Evolutionary conservation across 1,140 invertebrate species (phyloP).

Genomic region (Drosophila eugracilis): DNA sequence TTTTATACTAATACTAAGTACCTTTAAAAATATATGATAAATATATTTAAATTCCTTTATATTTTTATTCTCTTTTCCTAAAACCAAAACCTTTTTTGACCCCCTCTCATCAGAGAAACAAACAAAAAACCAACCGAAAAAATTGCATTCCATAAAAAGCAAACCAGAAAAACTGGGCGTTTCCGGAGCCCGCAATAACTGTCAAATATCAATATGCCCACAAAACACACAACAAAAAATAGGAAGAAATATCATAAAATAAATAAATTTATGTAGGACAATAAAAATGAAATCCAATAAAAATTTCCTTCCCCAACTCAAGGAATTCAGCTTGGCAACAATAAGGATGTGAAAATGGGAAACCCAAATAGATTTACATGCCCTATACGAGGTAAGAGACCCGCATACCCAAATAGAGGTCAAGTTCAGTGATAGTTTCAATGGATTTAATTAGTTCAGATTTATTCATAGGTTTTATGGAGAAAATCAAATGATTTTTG

Average conservation of each 20-base stretch:
- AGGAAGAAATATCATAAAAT: slow-evolving; percentile 61
- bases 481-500: slow-evolving; percentile 33
- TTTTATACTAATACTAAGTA: too few relatives aligned
- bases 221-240: slow-evolving; percentile 25
- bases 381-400: slow-evolving; percentile 5
- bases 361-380: slow-evolving; percentile 45
- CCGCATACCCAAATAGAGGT: slow-evolving; percentile 55
- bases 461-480: slow-evolving; percentile 27
- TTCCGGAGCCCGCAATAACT: slow-evolving; percentile 69
- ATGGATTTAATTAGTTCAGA: slow-evolving; percentile 46
- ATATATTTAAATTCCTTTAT: background rate
- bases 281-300: slow-evolving; percentile 78
- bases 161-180: slow-evolving; percentile 71
- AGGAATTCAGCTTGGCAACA: slow-evolving; percentile 32
- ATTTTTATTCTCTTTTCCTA: too few relatives aligned
- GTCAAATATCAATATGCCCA: slow-evolving; percentile 71
- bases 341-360: slow-evolving; percentile 53
- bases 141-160: slow-evolving; percentile 64
- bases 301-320: slow-evolving; percentile 38
- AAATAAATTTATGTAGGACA: slow-evolving; percentile 73
- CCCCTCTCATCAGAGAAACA: slow-evolving; percentile 1
- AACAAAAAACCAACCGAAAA: slow-evolving; percentile 12
- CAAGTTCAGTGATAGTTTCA: slow-evolving; percentile 76
- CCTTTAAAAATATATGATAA: background rate
- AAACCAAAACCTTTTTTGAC: background rate